Evolutionary conservation across 2,797 vertebrate genomes (phyloP).

Genomic region (Sibirionetta formosa): DNA sequence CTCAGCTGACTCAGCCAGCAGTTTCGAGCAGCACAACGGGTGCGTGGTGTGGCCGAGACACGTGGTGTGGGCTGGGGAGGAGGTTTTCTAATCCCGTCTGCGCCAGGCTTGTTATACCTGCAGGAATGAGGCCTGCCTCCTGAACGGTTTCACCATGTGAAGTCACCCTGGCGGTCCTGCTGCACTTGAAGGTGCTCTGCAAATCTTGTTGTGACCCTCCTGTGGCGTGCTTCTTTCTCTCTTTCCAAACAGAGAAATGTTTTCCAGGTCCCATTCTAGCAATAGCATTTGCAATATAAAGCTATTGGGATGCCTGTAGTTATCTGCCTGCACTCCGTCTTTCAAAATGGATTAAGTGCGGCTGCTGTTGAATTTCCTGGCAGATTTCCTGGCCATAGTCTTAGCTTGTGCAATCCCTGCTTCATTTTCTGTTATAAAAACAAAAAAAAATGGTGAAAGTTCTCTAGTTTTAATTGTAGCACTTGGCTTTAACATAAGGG

Average conservation of each 20-base stretch:
- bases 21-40: accelerated
- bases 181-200: neutral
- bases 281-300: neutral
- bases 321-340: accelerated
- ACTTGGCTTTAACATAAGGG: neutral
- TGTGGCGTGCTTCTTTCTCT: neutral
- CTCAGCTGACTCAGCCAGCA: neutral
- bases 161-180: neutral
- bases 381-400: neutral
- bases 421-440: neutral
- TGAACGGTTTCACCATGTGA: neutral
- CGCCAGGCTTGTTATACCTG: neutral
- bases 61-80: neutral
- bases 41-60: accelerated
- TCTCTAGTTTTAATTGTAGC: neutral
- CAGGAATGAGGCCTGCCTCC: neutral
- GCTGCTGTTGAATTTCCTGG: neutral
- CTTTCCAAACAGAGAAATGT: neutral
- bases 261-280: neutral
- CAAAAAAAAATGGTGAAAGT: neutral
- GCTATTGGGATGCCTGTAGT: neutral
- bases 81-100: neutral
- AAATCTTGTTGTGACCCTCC: neutral
- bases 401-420: neutral
- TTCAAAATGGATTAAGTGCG: neutral